These are phyloP conservation scores for Aphelocoma californica DNA, from an alignment of 2,797 vertebrate genomes.

Conservation along the genomic window DNA sequence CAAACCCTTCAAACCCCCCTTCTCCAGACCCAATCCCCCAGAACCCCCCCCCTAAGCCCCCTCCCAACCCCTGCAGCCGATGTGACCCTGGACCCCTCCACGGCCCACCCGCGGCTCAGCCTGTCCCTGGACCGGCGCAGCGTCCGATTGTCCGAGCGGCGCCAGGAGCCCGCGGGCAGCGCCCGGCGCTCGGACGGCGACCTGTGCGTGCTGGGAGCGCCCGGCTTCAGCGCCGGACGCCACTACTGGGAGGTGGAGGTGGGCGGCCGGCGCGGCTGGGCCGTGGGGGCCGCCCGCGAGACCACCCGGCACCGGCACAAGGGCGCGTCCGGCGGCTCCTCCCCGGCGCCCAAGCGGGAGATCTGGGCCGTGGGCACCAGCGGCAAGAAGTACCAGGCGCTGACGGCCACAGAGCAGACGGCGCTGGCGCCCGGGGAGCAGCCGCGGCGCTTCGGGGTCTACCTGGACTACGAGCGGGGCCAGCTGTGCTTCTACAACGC, in stretches of 20 bases:
- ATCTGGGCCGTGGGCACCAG: constrained; percentile 75
- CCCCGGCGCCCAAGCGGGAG: constrained; percentile 46
- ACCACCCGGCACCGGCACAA: neutral
- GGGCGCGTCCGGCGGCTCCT: neutral
- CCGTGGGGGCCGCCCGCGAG: constrained; percentile 70
- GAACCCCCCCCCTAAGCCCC: neutral
- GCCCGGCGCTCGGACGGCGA: neutral
- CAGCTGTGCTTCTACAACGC: constrained; percentile 77
- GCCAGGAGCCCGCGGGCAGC: constrained; percentile 35
- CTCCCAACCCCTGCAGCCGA: constrained; percentile 3
- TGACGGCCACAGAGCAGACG: constrained; percentile 70
- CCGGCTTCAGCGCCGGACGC: constrained; percentile 69
- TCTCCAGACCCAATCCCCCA: too few species aligned
- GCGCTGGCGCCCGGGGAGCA: constrained; percentile 61
- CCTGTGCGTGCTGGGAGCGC: constrained; percentile 63
- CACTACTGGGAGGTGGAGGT: constrained; percentile 79
- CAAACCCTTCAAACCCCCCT: neutral
- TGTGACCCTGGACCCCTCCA: constrained; percentile 72
- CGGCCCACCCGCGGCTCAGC: constrained; percentile 71
- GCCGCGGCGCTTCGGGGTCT: constrained; percentile 70
- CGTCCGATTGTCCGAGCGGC: constrained; percentile 66
- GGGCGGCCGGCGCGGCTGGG: constrained; percentile 70
- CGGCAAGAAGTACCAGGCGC: constrained; percentile 72
- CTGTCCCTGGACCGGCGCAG: constrained; percentile 70
- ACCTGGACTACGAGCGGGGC: constrained; percentile 76